These are phyloP conservation scores for Perccottus glenii DNA, from an alignment of 2,113 vertebrate species.

Conservation along the genomic window DNA sequence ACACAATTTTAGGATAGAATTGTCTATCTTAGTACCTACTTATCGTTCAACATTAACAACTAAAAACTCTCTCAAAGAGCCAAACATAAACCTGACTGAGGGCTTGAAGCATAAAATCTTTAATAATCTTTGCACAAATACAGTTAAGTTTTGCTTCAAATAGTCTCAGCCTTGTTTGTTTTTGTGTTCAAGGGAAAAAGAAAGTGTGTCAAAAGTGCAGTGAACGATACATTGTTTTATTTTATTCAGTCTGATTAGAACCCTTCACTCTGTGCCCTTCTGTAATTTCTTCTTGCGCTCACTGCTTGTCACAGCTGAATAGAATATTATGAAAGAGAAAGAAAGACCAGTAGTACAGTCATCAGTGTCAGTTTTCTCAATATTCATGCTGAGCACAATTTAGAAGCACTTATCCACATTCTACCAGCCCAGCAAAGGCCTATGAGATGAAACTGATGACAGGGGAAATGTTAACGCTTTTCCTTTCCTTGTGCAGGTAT, in stretches of 20 bases:
- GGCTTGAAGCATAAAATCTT: no score
- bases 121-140: no score
- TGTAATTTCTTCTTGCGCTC: neutral
- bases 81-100: no score
- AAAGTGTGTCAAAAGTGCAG: neutral
- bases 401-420: constrained; percentile 30
- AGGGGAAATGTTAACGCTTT: constrained; percentile 29
- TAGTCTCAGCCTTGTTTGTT: neutral
- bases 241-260: no score
- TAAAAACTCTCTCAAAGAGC: no score
- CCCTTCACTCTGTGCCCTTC: neutral
- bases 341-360: constrained; percentile 17
- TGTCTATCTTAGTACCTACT: no score
- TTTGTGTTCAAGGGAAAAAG: neutral
- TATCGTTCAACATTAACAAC: no score
- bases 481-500: constrained; percentile 1
- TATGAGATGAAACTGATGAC: constrained; percentile 24
- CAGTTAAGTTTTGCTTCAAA: no score
- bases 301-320: neutral
- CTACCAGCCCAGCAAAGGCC: neutral
- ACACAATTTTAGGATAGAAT: no score
- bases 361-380: constrained; percentile 3
- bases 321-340: neutral
- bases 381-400: constrained; percentile 14
- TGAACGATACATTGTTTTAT: no score